Evolutionary conservation across 2,888 invertebrate species (phyloP).

Genomic region (Ichneumoninae sp.): DNA sequence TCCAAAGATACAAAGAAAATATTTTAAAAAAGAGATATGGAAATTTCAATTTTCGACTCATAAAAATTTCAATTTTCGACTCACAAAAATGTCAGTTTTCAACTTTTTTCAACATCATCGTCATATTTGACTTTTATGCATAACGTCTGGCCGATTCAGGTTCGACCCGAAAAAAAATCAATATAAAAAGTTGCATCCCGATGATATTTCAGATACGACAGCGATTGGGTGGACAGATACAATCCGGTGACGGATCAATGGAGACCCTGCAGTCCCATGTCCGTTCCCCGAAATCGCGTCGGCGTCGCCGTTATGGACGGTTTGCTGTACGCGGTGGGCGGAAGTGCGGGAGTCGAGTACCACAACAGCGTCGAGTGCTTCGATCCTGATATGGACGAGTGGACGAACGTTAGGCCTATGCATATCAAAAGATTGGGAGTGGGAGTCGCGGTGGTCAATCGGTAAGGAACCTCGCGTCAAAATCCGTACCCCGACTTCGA

Average conservation of each 20-base stretch:
- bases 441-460: conserved; percentile 92
- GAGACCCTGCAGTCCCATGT: conserved; percentile 95
- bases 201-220: conserved; percentile 87
- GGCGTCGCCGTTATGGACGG: conserved; percentile 98
- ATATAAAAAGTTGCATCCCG: not conserved
- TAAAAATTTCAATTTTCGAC: not conserved
- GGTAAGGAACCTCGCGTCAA: conserved; percentile 82
- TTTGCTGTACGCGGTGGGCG: conserved; percentile 95
- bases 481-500: not conserved
- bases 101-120: not conserved
- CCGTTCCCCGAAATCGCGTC: conserved; percentile 93
- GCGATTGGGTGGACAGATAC: conserved; percentile 95
- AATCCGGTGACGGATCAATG: conserved; percentile 94
- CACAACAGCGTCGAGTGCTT: conserved; percentile 96
- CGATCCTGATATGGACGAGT: conserved; percentile 93
- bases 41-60: too few species aligned
- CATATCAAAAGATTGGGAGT: conserved; percentile 92
- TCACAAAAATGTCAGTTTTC: too few species aligned
- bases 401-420: conserved; percentile 92
- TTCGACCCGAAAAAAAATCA: not conserved
- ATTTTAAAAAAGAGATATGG: too few species aligned
- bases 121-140: too few species aligned
- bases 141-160: too few species aligned
- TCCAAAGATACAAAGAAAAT: not conserved
- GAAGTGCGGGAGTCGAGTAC: conserved; percentile 93